Evolutionary conservation across 2,797 vertebrate species (phyloP).

Genomic region (Macrochelys suwanniensis): DNA sequence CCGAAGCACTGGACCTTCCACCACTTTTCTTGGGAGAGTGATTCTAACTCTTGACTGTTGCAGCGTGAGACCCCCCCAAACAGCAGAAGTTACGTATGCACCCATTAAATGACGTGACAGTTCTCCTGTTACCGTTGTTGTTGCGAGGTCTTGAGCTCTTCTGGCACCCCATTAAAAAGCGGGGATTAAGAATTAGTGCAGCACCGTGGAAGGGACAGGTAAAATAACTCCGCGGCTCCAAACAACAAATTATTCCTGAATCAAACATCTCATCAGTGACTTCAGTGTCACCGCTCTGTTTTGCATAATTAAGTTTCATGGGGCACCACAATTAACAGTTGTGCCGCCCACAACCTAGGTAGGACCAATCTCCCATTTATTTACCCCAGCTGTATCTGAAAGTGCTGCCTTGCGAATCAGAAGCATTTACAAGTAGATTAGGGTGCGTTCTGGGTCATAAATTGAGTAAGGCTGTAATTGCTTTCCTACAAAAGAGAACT

Average conservation of each 20-base stretch:
- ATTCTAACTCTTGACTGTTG: fast-evolving
- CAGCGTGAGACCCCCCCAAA: not conserved
- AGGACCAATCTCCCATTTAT: conserved; percentile 79
- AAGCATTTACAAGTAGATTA: conserved; percentile 80
- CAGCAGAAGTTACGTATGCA: conserved; percentile 30
- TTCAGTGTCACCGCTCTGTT: conserved; percentile 79
- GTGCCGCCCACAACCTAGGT: conserved; percentile 73
- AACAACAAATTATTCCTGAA: conserved; percentile 84
- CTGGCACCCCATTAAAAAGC: conserved; percentile 60
- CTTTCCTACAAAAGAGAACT: conserved; percentile 78
- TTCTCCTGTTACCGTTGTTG: not conserved
- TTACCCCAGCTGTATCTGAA: conserved; percentile 75
- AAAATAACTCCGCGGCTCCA: conserved; percentile 76
- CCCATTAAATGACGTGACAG: conserved; percentile 33
- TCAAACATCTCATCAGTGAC: conserved; percentile 84
- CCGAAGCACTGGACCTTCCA: fast-evolving
- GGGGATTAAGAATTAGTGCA: conserved; percentile 68
- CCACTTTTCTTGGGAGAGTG: not conserved
- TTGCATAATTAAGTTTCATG: conserved; percentile 85
- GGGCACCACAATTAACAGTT: conserved; percentile 82
- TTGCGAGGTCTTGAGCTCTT: conserved; percentile 39
- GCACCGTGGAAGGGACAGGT: conserved; percentile 69
- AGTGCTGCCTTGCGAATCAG: conserved; percentile 77
- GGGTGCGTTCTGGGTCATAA: conserved; percentile 80
- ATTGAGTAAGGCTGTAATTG: conserved; percentile 82